Percentiles rank a stretch among this genome's conserved stretches.
Evolutionary conservation across 2,888 invertebrate species (phyloP).

Genomic region (Coleophora deauratella): DNA sequence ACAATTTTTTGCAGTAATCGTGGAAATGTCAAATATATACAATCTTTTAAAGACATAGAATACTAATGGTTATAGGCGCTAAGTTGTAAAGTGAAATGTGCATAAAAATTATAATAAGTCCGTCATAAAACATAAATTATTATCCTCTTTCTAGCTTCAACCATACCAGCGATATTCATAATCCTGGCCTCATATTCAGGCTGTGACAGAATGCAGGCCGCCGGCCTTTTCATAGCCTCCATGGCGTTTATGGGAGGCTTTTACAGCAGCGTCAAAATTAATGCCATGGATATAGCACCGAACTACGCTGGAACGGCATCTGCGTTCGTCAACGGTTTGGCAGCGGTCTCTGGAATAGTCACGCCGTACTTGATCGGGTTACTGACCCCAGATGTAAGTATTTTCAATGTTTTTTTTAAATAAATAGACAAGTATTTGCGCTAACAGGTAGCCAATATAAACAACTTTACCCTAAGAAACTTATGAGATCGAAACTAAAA

Average conservation of each 20-base stretch:
- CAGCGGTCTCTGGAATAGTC: constrained; percentile 75
- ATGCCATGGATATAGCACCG: constrained; percentile 77
- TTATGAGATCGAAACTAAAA: too few relatives aligned
- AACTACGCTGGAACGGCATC: constrained; percentile 78
- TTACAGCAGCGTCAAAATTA: constrained; percentile 80
- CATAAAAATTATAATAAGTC: too few relatives aligned
- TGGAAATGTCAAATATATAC: too few relatives aligned
- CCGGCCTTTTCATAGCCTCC: constrained; percentile 73
- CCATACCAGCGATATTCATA: constrained; percentile 76
- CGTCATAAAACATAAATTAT: constrained; percentile 9
- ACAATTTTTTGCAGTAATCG: too few relatives aligned
- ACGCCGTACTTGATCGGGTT: constrained; percentile 75
- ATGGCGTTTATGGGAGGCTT: constrained; percentile 81
- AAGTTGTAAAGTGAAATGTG: too few relatives aligned
- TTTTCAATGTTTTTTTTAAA: constrained; percentile 1
- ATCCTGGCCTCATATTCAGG: constrained; percentile 77
- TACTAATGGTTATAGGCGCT: too few relatives aligned
- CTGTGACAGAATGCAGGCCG: constrained; percentile 61
- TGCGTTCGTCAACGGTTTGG: constrained; percentile 77
- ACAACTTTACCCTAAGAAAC: too few relatives aligned
- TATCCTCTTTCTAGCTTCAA: constrained; percentile 64
- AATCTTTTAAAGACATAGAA: too few relatives aligned
- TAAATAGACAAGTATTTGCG: constrained; percentile 8
- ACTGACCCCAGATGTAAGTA: constrained; percentile 75
- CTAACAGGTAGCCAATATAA: too few relatives aligned